Evolutionary conservation across 2,888 invertebrate species (phyloP).

Genomic region (Rapana venosa): DNA sequence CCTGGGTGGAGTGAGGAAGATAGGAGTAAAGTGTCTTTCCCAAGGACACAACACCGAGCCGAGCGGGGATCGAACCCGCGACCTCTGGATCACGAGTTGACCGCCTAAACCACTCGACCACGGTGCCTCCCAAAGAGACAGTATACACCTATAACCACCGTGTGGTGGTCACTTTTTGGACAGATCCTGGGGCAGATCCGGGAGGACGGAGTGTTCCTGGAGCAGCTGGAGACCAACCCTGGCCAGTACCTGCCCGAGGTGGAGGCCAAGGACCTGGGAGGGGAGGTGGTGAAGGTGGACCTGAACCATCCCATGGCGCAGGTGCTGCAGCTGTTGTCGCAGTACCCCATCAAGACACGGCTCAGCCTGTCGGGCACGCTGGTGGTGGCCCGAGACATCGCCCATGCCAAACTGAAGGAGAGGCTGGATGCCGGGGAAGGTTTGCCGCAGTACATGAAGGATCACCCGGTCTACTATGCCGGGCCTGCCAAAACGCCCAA

Average conservation of each 20-base stretch:
- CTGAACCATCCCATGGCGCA: slow-evolving; percentile 75
- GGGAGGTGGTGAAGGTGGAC: slow-evolving; percentile 75
- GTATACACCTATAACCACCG: no score
- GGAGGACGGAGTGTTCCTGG: slow-evolving; percentile 77
- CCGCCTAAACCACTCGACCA: no score
- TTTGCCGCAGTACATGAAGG: slow-evolving; percentile 77
- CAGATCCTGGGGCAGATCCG: slow-evolving; percentile 77
- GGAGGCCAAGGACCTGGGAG: slow-evolving; percentile 68
- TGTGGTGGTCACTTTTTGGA: neutral
- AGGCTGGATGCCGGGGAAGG: slow-evolving; percentile 74
- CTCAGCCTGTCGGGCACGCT: slow-evolving; percentile 76
- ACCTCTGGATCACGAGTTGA: no score
- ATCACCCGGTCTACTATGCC: slow-evolving; percentile 79
- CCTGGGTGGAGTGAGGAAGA: no score
- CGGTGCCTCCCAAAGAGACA: no score
- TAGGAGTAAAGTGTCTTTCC: no score
- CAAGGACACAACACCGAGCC: no score
- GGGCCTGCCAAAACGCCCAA: slow-evolving; percentile 78
- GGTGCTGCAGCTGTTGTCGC: slow-evolving; percentile 63
- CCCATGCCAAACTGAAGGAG: slow-evolving; percentile 78
- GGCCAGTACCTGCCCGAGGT: slow-evolving; percentile 77
- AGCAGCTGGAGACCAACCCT: slow-evolving; percentile 77
- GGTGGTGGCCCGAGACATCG: slow-evolving; percentile 78
- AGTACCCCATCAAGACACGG: slow-evolving; percentile 75
- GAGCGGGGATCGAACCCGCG: no score